Base-by-base conservation (phyloP, 2,888 invertebrate species). In the Troglohyphantes excavatus region DNA sequence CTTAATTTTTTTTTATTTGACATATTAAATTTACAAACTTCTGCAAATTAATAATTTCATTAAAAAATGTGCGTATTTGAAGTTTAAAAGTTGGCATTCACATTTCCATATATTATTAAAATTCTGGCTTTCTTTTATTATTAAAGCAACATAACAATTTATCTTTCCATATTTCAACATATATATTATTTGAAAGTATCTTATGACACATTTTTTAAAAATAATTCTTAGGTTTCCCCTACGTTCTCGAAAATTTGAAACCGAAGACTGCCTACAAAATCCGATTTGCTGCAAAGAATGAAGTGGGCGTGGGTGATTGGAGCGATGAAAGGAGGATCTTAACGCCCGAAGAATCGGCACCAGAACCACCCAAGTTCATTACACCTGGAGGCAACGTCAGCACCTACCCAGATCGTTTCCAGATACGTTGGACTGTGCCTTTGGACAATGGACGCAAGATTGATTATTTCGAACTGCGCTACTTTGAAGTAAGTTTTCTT, bases 381-480 rank as follows among this genome's bases (percentile, higher is more conserved):
- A 94, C 90, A 9, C 90, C 90, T 68, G 90, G 88, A 46, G 91
- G 91, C 23, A 91, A 90, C 67, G 43, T 91, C 29, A 91, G 91
- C 79, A 82, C 84, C 23, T 91, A 94, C 70, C 94, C 94, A 65
- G 90, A 81, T 65, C 86, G 91, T n/a, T 91, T 90, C 93, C 96
- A 97, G 93, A 93, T 98, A 23, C 95, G 96, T 93, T 98, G 98
- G 98, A 95, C 95, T 92, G 95, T 96, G 76, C 97, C 98, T 0
- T 96, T 96, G 76, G 96, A 98, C 93, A 98, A 98, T 94, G 98
- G 98, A 9, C 97, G 97, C 94, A 96, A 96, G 29, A 97, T 98
- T 93, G 96, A 97, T 93, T 95, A 95, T 93, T 98, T 97, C 94
- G 95, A 96, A 93, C 95, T 98, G 91, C 95, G 95, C 93, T 97